phyloP scores from a whole-genome alignment of 2,113 vertebrate species.

The Corvus hawaiiensis region DNA sequence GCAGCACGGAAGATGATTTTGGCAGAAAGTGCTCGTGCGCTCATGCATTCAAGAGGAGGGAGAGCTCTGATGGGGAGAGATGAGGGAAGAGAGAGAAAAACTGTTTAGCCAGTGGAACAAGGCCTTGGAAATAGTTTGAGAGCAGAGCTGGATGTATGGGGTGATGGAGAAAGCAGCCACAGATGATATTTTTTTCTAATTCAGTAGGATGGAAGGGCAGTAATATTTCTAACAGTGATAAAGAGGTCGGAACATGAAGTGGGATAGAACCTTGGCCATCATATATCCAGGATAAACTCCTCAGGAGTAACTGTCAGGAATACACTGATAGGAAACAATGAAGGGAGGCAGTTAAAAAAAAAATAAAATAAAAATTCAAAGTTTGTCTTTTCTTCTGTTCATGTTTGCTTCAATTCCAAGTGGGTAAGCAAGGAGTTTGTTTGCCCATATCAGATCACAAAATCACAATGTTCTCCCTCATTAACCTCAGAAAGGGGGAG shows the following conservation, averaged over 20 bases:
- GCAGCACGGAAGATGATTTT: not conserved
- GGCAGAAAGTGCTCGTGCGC: not conserved
- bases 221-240: not conserved
- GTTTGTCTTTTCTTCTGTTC: not conserved
- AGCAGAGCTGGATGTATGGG: not conserved
- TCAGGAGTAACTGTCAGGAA: not conserved
- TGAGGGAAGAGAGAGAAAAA: not conserved
- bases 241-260: not conserved
- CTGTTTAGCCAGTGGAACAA: not conserved
- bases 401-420: not conserved
- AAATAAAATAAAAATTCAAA: not conserved
- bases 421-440: not conserved
- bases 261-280: not conserved
- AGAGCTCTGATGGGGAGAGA: not conserved
- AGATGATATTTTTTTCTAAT: not conserved
- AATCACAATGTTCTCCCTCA: not conserved
- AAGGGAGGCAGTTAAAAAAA: not conserved
- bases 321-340: not conserved
- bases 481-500: not conserved
- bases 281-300: not conserved
- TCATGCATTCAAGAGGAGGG: not conserved
- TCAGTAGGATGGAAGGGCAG: not conserved
- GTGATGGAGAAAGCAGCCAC: not conserved
- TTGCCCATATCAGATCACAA: not conserved
- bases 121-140: slow-evolving; percentile 9